Conservation (phyloP, 1,140 invertebrate species). For the Solenopsis fugax region DNA sequence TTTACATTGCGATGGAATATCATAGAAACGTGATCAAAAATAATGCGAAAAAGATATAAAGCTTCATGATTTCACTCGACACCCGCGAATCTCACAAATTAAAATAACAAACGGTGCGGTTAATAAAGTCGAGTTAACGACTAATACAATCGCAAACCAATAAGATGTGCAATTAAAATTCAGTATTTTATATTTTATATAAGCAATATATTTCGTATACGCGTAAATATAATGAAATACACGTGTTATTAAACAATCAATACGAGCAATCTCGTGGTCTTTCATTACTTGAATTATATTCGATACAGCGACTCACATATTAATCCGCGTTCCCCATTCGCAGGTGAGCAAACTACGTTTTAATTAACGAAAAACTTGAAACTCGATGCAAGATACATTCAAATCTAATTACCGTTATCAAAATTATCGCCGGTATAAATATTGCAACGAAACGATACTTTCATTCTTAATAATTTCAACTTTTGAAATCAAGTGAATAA, state of each 20-base stretch:
- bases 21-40: neutral
- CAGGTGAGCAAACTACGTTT: neutral
- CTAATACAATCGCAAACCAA: neutral
- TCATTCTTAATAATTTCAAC: neutral
- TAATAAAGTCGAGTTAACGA: slow-evolving; percentile 8
- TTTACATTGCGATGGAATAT: neutral
- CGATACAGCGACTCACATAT: neutral
- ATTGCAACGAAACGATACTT: neutral
- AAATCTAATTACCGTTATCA: neutral
- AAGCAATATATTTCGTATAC: neutral
- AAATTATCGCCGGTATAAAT: neutral
- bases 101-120: neutral
- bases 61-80: neutral
- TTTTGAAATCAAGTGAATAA: neutral
- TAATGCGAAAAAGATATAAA: neutral
- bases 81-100: neutral
- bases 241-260: neutral
- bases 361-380: slow-evolving; percentile 2
- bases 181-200: neutral
- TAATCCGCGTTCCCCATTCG: slow-evolving; percentile 8
- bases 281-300: slow-evolving; percentile 11
- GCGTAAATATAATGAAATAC: neutral
- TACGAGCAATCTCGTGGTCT: neutral
- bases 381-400: neutral
- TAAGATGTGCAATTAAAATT: slow-evolving; percentile 19